Evolutionary conservation across 2,888 invertebrate species (phyloP).

Genomic region (Chydorus sphaericus): DNA sequence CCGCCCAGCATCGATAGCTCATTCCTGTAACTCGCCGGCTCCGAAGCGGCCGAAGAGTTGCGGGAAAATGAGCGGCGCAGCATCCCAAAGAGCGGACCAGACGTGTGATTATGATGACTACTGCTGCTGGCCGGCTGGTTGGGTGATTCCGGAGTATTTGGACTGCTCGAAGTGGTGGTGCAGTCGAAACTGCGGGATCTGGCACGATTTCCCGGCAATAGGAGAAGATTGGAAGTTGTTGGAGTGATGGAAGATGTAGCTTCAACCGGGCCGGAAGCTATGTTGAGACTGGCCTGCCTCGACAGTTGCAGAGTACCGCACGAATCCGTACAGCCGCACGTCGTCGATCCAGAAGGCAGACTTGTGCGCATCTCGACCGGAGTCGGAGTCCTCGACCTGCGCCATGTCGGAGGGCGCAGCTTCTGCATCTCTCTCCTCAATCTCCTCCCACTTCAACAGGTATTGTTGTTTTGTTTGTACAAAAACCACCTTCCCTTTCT

Average conservation of each 20-base stretch:
- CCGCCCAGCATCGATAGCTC: background rate
- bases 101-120: no score
- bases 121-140: background rate
- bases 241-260: background rate
- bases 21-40: background rate
- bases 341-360: background rate
- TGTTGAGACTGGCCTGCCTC: background rate
- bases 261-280: background rate
- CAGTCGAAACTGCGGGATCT: conserved; percentile 14
- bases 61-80: conserved; percentile 13
- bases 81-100: conserved; percentile 10
- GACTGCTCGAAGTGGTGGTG: background rate
- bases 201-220: background rate
- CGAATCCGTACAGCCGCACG: background rate
- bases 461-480: background rate
- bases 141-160: background rate
- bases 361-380: conserved; percentile 9
- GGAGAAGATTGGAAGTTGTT: background rate
- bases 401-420: conserved; percentile 12
- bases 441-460: background rate
- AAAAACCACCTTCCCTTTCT: no score
- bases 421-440: conserved; percentile 14
- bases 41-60: conserved; percentile 10
- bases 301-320: background rate
- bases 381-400: conserved; percentile 13